These are phyloP conservation scores for Macrophya annulata DNA, from an alignment of 2,888 invertebrate genomes.

Conservation along the genomic window DNA sequence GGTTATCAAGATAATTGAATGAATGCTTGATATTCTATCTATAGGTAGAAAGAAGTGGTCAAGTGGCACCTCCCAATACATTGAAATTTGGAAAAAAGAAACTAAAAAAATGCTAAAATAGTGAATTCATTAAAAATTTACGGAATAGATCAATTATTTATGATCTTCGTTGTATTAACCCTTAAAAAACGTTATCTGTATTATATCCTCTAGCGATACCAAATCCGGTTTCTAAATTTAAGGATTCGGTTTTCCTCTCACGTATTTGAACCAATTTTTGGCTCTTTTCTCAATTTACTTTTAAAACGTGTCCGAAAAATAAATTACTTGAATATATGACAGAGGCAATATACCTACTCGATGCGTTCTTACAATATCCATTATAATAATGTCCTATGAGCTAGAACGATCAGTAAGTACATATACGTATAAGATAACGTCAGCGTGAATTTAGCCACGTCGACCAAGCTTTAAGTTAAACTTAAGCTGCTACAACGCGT, in stretches of 20 bases:
- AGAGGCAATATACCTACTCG: background rate
- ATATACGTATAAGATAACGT: conserved; percentile 10
- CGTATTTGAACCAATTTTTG: conserved; percentile 37
- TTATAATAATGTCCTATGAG: background rate
- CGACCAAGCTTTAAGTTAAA: conserved; percentile 29
- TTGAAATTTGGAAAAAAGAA: background rate
- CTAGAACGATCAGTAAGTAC: no score
- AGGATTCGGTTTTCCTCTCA: conserved; percentile 12
- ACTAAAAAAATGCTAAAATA: background rate
- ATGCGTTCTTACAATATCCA: background rate
- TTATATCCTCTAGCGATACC: conserved; percentile 2
- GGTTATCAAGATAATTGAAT: conserved; percentile 19
- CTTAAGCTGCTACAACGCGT: conserved; percentile 29
- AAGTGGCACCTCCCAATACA: background rate
- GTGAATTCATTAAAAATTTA: background rate
- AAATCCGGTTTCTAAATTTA: conserved; percentile 1
- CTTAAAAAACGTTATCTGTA: background rate
- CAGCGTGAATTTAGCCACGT: conserved; percentile 28
- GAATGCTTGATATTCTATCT: background rate
- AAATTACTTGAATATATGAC: background rate
- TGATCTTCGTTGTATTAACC: background rate
- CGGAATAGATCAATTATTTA: background rate
- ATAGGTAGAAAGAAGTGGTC: background rate
- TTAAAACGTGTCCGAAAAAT: conserved; percentile 27
- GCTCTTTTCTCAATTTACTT: conserved; percentile 22